A percentile compares a stretch with the other conserved stretches of the same genome.
These are phyloP conservation scores for Erannis defoliaria DNA, from an alignment of 2,888 invertebrate species.

Conservation along the genomic window DNA sequence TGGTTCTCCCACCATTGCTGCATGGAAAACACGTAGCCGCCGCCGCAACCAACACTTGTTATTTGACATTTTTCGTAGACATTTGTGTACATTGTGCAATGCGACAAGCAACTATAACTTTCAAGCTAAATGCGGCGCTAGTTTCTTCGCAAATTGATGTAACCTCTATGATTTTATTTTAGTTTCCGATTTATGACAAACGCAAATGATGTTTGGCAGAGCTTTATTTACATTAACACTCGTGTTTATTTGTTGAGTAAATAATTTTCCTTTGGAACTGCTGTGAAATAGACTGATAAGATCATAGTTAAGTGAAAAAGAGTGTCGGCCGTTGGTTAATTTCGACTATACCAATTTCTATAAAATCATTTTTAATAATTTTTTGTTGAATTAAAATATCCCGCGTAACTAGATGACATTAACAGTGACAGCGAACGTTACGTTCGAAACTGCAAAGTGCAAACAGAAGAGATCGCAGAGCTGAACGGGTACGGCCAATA, in stretches of 20 bases:
- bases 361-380: too few relatives aligned
- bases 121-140: conserved; percentile 16
- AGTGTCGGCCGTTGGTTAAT: neutral
- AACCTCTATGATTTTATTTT: conserved; percentile 4
- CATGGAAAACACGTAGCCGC: conserved; percentile 72
- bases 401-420: neutral
- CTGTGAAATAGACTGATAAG: neutral
- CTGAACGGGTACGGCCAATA: too few relatives aligned
- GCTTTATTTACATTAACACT: conserved; percentile 21
- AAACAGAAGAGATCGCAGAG: too few relatives aligned
- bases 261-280: neutral
- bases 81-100: conserved; percentile 38
- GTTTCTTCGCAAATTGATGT: conserved; percentile 12
- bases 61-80: conserved; percentile 45
- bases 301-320: too few relatives aligned
- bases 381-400: neutral
- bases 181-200: neutral
- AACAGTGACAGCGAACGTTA: conserved; percentile 5
- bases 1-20: conserved; percentile 76
- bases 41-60: conserved; percentile 16
- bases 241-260: neutral
- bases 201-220: neutral
- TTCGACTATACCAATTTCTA: too few relatives aligned
- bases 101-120: conserved; percentile 11
- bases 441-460: too few relatives aligned